Evolutionary conservation across 2,797 vertebrate species (phyloP).

Genomic region (Heterohyrax brucei): DNA sequence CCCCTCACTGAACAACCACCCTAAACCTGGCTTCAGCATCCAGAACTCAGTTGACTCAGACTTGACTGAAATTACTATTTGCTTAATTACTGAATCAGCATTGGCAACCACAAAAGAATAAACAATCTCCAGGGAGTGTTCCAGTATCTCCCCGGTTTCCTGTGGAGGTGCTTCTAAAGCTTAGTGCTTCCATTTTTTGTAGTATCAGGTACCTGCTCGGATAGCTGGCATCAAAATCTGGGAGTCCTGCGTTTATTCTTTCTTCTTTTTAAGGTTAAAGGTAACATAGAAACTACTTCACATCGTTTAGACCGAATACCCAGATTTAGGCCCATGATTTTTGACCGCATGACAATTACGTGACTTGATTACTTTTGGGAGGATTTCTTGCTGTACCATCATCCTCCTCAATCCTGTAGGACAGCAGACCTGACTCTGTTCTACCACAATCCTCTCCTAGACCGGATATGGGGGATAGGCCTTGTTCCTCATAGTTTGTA

Average conservation of each 20-base stretch:
- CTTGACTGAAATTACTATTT: background rate
- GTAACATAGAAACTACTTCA: background rate
- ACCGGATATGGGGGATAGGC: background rate
- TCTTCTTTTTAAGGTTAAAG: background rate
- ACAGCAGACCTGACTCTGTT: background rate
- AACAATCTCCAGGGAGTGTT: background rate
- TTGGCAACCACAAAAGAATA: background rate
- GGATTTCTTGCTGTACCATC: background rate
- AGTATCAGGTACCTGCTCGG: background rate
- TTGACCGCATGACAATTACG: background rate
- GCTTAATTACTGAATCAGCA: background rate
- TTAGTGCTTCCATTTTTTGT: background rate
- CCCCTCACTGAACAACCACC: background rate
- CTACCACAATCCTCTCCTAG: background rate
- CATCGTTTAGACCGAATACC: background rate
- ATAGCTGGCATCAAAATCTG: background rate
- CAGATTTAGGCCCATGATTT: background rate
- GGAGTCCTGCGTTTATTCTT: background rate
- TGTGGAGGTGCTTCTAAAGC: background rate
- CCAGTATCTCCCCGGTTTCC: background rate
- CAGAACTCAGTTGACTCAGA: background rate
- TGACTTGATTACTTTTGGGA: background rate
- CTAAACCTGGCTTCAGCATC: background rate
- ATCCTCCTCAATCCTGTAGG: background rate
- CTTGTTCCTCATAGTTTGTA: background rate